Evolutionary conservation across 2,113 vertebrate species (phyloP), one percentile per base, ranked within the genome.

Genomic region (Nasalis larvatus): DNA sequence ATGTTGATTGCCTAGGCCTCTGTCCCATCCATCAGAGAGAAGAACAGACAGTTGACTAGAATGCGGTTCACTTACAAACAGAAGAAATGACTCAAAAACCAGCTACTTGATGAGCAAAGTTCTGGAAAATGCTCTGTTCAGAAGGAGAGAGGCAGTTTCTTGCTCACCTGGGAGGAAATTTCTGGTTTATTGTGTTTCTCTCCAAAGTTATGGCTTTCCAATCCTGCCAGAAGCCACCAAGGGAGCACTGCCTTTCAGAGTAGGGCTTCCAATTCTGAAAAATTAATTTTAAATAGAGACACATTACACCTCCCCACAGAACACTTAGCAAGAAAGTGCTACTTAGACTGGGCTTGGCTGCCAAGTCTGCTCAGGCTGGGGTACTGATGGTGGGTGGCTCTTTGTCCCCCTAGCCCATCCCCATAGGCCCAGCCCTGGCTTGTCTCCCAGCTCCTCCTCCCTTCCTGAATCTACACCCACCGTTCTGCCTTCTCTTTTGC

Each of bases 231-330:
- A 37, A 93, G 93, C 96, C 93, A 94, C 71, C 85, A 30, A 73
- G 94, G 93, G 94, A 97, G 82, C 94, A 60, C 37, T 95, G 96
- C 86, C 94, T 96, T 94, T 96, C 95, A 94, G 94, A 96, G 60
- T 12, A 49, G 97, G 94, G 85, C 93, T 97, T 95, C 94, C 94
- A 91, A 94, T 74, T 96, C 92, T 95, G 96, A 97, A 97, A 98
- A 97, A 97, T 91, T 96, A 97, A 97, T 98, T 97, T 98, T 98
- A 97, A 95, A 96, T 96, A 91, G 97, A 97, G 97, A 98, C 90
- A 88, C 77, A 96, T 97, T 90, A 83, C 77, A 94, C 92, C 58
- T 98, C 97, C 97, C 97, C 52, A 60, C 94, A 94, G 98, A 96
- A 88, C 94, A 56, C 82, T 96, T 96, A 78, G 45, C 69, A 18